Percentiles rank a stretch among this genome's conserved stretches.
Conservation (phyloP, 2,888 invertebrate species). For the Hyalella azteca region DNA sequence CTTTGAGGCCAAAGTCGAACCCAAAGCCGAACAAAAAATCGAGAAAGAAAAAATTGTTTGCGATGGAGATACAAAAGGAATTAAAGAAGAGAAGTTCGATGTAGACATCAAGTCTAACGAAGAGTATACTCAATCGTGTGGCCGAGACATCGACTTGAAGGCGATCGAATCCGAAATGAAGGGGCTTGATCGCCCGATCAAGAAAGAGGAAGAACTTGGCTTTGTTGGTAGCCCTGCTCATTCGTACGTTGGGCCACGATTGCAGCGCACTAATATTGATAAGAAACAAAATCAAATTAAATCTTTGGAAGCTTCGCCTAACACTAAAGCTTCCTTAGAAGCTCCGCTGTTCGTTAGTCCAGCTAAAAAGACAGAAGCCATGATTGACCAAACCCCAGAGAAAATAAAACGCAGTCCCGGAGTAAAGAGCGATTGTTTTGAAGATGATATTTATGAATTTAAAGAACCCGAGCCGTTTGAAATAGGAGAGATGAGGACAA, state of each 20-base stretch:
- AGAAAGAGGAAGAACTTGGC: constrained; percentile 49
- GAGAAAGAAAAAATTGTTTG: background rate
- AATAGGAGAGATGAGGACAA: constrained; percentile 53
- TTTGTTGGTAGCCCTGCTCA: constrained; percentile 39
- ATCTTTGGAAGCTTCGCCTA: background rate
- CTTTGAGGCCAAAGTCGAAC: background rate
- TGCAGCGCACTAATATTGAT: constrained; percentile 45
- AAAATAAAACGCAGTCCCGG: constrained; percentile 41
- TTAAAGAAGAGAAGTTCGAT: constrained; percentile 42
- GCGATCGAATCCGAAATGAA: constrained; percentile 58
- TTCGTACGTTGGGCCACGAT: constrained; percentile 42
- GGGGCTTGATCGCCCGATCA: constrained; percentile 50
- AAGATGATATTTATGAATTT: constrained; percentile 57
- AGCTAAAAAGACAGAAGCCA: constrained; percentile 39
- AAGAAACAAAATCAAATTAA: constrained; percentile 39
- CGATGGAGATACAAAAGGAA: no score
- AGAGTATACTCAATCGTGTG: constrained; percentile 37
- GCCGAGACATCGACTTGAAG: constrained; percentile 56
- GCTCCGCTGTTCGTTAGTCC: background rate
- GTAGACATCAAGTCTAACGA: constrained; percentile 41
- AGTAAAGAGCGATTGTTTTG: constrained; percentile 45
- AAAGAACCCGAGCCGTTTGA: constrained; percentile 58
- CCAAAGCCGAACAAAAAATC: background rate
- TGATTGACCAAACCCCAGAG: constrained; percentile 41
- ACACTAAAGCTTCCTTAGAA: background rate